These are phyloP conservation scores for Colaptes auratus DNA, from an alignment of 2,113 vertebrate genomes.

Conservation along the genomic window DNA sequence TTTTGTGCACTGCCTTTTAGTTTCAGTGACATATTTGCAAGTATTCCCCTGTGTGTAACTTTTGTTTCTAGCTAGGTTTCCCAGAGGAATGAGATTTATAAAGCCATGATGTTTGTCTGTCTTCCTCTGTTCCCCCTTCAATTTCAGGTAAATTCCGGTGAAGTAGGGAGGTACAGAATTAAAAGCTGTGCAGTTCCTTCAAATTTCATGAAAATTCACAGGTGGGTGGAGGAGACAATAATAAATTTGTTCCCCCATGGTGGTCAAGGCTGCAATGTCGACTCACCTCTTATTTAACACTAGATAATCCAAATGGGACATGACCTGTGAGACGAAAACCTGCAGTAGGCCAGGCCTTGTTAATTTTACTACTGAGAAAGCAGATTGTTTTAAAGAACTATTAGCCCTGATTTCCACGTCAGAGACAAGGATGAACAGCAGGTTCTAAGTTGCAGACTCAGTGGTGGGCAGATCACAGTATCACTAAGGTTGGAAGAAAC, in stretches of 20 bases:
- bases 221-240: background rate
- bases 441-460: background rate
- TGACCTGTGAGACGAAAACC: background rate
- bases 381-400: background rate
- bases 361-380: background rate
- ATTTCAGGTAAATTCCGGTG: background rate
- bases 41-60: background rate
- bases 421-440: background rate
- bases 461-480: too few relatives aligned
- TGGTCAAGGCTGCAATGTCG: background rate
- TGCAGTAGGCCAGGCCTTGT: background rate
- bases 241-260: background rate
- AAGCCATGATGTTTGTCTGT: background rate
- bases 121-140: background rate
- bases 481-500: too few relatives aligned
- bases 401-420: background rate
- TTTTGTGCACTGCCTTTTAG: background rate
- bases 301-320: background rate
- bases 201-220: background rate
- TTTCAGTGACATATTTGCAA: background rate
- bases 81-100: background rate
- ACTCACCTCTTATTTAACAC: background rate
- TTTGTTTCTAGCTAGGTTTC: background rate
- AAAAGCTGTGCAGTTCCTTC: background rate
- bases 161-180: background rate